Evolutionary conservation across 2,113 vertebrate genomes (phyloP).

Genomic region (Nyctibius bracteatus): DNA sequence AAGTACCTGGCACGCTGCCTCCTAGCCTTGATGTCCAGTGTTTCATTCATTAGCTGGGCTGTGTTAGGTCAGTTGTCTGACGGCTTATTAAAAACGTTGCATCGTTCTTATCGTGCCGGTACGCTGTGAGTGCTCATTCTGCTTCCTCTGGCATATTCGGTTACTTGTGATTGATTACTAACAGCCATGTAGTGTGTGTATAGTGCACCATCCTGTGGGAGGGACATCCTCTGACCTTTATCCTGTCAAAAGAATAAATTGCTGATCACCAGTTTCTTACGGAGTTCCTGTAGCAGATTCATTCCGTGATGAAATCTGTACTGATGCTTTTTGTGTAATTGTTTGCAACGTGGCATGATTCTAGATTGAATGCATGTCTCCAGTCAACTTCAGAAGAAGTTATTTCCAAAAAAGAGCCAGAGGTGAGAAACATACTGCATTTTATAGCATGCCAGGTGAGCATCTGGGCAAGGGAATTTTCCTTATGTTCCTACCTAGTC

Average conservation of each 20-base stretch:
- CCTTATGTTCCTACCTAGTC: background rate
- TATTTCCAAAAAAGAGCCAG: background rate
- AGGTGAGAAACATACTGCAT: background rate
- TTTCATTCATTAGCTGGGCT: background rate
- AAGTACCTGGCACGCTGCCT: background rate
- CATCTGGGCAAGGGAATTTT: background rate
- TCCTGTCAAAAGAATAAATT: background rate
- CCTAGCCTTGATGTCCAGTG: background rate
- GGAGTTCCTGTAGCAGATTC: background rate
- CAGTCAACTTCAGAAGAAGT: background rate
- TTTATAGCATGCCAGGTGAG: background rate
- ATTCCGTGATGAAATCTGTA: background rate
- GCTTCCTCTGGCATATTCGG: background rate
- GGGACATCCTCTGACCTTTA: background rate
- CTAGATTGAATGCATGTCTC: background rate
- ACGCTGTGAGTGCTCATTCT: rapidly evolving
- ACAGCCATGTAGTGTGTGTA: background rate
- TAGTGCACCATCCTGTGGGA: background rate
- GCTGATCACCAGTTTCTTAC: background rate
- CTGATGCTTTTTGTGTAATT: background rate
- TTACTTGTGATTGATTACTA: background rate
- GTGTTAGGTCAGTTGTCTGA: background rate
- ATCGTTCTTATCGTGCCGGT: background rate
- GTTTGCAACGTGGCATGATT: background rate
- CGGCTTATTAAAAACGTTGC: background rate